These are phyloP conservation scores for Diabrotica balteata DNA, from an alignment of 2,888 invertebrate genomes.

Conservation along the genomic window DNA sequence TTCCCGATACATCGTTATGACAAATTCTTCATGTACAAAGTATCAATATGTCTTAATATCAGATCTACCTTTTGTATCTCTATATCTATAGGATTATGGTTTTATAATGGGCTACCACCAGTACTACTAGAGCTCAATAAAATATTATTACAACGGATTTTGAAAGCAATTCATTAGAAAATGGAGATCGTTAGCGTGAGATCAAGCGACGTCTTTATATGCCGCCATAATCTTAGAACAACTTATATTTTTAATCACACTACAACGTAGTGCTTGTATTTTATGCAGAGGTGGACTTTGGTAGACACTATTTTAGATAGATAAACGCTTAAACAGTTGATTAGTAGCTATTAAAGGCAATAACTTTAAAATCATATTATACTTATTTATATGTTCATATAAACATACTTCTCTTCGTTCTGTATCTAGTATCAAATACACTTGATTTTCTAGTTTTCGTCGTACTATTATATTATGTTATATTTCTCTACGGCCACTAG, in stretches of 20 bases:
- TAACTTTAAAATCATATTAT: too few species aligned
- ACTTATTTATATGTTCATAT: too few species aligned
- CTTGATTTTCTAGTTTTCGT: too few species aligned
- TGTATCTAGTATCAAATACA: too few species aligned
- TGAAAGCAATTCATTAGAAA: conserved; percentile 17
- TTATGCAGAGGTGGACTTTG: not conserved
- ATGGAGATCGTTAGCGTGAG: conserved; percentile 18
- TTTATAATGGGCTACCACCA: conserved; percentile 13
- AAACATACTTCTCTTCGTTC: too few species aligned
- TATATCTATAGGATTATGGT: conserved; percentile 10
- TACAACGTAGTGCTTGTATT: not conserved
- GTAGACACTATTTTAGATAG: not conserved
- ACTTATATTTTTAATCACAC: conserved; percentile 8
- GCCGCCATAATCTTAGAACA: conserved; percentile 8
- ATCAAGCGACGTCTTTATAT: conserved; percentile 13
- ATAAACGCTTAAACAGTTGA: too few species aligned
- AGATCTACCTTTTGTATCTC: not conserved
- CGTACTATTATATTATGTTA: too few species aligned
- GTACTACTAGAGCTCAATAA: conserved; percentile 4
- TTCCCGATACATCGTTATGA: not conserved
- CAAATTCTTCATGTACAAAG: not conserved
- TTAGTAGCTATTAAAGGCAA: too few species aligned
- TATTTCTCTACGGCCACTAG: too few species aligned
- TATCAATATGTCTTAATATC: conserved; percentile 1
- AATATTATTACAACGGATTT: conserved; percentile 14